Percentiles rank a stretch among this genome's conserved stretches.
Conservation (phyloP, 2,797 vertebrate genomes). For the Anguilla pacifica region DNA sequence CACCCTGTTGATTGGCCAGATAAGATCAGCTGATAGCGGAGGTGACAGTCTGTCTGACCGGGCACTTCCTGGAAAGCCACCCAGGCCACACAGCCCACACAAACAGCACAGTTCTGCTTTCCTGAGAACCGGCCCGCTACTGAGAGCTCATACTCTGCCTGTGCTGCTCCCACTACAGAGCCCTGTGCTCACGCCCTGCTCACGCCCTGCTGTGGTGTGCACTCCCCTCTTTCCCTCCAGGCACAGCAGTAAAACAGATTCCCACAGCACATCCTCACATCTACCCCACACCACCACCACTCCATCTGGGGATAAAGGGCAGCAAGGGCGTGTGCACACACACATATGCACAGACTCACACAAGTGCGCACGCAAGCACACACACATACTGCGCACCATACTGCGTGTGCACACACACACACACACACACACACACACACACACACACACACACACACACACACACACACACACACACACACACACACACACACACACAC, state of each 20-base stretch:
- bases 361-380: not conserved
- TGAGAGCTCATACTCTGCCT: constrained; percentile 45
- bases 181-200: not conserved
- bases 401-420: constrained; percentile 22
- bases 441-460: too few relatives aligned
- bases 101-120: constrained; percentile 50
- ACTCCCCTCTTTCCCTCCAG: constrained; percentile 31
- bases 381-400: not conserved
- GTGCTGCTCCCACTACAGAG: not conserved
- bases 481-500: not conserved
- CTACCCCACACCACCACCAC: constrained; percentile 28
- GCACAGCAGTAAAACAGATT: constrained; percentile 53
- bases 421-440: too few relatives aligned
- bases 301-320: not conserved
- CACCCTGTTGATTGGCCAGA: not conserved
- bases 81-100: constrained; percentile 65
- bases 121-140: constrained; percentile 42
- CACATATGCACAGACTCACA: constrained; percentile 8
- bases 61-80: not conserved
- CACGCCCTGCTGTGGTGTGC: not conserved
- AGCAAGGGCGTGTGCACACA: not conserved
- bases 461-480: not conserved
- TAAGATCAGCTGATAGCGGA: not conserved
- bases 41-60: not conserved
- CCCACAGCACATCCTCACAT: constrained; percentile 47